Evolutionary conservation across 2,797 vertebrate genomes (phyloP).

Genomic region (Bucorvus abyssinicus): DNA sequence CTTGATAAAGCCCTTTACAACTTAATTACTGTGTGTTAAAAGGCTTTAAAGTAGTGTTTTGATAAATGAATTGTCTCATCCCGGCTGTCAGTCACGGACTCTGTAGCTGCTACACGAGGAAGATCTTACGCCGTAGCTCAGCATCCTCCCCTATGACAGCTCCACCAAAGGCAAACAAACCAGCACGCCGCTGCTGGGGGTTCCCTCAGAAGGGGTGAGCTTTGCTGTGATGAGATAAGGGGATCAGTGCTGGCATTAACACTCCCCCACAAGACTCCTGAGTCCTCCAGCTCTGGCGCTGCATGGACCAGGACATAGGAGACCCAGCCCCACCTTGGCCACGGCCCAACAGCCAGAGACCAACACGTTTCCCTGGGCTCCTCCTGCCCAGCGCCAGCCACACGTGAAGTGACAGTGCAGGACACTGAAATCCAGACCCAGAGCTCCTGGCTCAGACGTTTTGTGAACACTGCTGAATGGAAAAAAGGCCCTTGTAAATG

Average conservation of each 20-base stretch:
- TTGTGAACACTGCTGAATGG: not conserved
- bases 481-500: not conserved
- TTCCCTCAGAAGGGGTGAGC: not conserved
- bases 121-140: not conserved
- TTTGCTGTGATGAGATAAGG: not conserved
- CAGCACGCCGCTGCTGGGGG: not conserved
- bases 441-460: not conserved
- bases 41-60: not conserved
- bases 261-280: no score
- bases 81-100: not conserved
- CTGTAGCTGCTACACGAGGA: not conserved
- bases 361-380: accelerated
- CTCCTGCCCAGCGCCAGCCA: not conserved
- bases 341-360: not conserved
- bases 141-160: not conserved
- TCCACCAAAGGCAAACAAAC: not conserved
- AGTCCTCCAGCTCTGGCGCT: no score
- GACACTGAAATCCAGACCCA: not conserved
- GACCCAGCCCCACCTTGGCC: not conserved
- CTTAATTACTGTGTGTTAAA: not conserved
- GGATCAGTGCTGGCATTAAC: accelerated
- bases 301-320: no score
- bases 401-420: accelerated
- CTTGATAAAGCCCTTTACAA: not conserved
- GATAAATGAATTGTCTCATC: not conserved